A percentile compares a stretch with the other conserved stretches of the same genome.
These are phyloP conservation scores for Pelodiscus sinensis DNA, from an alignment of 2,113 vertebrate species.

Conservation along the genomic window DNA sequence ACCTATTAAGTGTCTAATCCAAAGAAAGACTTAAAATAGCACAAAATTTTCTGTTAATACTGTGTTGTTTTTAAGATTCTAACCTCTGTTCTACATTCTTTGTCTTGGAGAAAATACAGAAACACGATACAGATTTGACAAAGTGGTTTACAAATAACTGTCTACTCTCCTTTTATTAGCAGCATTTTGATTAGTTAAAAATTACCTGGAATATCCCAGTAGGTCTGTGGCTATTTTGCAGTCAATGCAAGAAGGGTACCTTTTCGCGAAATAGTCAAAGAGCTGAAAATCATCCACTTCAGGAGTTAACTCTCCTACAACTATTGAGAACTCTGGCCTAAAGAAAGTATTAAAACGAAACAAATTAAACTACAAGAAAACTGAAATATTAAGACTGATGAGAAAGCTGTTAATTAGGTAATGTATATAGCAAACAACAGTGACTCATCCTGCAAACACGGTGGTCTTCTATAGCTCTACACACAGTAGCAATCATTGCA, in stretches of 20 bases:
- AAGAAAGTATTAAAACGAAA: background rate
- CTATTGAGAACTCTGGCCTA: slow-evolving; percentile 90
- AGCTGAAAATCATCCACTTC: slow-evolving; percentile 93
- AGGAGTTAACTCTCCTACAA: slow-evolving; percentile 91
- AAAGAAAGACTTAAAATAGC: background rate
- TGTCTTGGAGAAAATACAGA: background rate
- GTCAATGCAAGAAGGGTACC: slow-evolving; percentile 89
- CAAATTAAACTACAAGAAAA: background rate
- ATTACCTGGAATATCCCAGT: slow-evolving; percentile 90
- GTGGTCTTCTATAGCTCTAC: slow-evolving; percentile 2
- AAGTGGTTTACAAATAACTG: background rate
- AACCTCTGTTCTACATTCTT: background rate
- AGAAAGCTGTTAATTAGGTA: background rate
- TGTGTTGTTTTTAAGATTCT: background rate
- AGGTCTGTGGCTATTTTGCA: slow-evolving; percentile 93
- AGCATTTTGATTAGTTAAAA: background rate
- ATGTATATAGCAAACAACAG: background rate
- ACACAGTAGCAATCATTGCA: background rate
- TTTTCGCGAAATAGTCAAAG: slow-evolving; percentile 91
- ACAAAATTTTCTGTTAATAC: background rate
- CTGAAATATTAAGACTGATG: background rate
- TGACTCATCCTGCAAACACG: slow-evolving; percentile 7
- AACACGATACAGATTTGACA: accelerated
- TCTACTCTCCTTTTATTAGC: background rate
- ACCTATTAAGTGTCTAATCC: background rate